Conservation (phyloP, 2,888 invertebrate genomes). For the Sepiola atlantica region DNA sequence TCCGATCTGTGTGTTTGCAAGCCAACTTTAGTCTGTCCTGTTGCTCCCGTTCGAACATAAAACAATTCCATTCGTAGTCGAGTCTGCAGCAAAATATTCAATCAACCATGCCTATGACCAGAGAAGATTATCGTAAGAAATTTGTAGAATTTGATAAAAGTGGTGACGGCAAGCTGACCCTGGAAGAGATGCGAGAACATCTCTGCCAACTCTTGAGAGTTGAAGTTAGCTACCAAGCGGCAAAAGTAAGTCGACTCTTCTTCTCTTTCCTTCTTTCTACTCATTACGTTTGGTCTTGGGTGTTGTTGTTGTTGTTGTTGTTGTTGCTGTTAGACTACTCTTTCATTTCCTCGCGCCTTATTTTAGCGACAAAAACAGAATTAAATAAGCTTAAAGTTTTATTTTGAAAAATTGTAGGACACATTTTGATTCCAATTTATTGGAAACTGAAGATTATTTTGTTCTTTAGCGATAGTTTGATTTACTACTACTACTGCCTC, state of each 20-base stretch:
- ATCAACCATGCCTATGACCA: background rate
- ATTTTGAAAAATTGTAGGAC: background rate
- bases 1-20: background rate
- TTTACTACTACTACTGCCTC: too few relatives aligned
- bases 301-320: too few relatives aligned
- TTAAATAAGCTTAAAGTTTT: background rate
- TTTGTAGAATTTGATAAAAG: background rate
- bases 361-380: background rate
- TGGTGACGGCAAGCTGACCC: background rate
- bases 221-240: background rate
- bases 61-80: background rate
- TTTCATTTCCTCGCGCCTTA: background rate
- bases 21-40: background rate
- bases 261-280: background rate
- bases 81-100: constrained; percentile 10
- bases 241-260: background rate
- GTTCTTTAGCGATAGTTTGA: too few relatives aligned
- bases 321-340: background rate
- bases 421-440: background rate
- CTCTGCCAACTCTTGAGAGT: background rate
- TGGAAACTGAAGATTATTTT: too few relatives aligned
- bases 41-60: background rate
- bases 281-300: background rate
- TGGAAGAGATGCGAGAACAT: background rate
- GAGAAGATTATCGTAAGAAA: background rate